Evolutionary conservation across 2,113 vertebrate species (phyloP).

Genomic region (Lepisosteus osseus): DNA sequence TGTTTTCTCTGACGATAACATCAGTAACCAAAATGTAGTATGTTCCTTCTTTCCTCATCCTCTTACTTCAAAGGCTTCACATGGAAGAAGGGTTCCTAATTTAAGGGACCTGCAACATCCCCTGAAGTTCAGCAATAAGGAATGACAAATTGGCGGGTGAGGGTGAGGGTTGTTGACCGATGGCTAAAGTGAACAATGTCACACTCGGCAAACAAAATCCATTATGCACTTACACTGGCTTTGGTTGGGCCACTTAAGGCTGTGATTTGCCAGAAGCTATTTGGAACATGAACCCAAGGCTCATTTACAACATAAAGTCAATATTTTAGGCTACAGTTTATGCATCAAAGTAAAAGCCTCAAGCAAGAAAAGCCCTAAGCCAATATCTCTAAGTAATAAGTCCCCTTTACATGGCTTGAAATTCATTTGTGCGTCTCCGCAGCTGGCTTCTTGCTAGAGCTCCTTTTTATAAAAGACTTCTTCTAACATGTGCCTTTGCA

Average conservation of each 20-base stretch:
- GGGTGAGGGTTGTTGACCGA: too few species aligned
- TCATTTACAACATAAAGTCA: slow-evolving; percentile 54
- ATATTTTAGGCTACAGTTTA: slow-evolving; percentile 52
- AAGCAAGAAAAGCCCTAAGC: slow-evolving; percentile 15
- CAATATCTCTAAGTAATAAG: slow-evolving; percentile 35
- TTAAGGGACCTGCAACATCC: too few species aligned
- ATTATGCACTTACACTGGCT: neutral
- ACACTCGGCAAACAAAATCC: slow-evolving; percentile 32
- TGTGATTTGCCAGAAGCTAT: slow-evolving; percentile 42
- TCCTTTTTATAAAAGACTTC: neutral
- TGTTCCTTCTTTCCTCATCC: too few species aligned
- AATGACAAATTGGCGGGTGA: too few species aligned
- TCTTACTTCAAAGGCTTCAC: too few species aligned
- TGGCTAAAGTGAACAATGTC: too few species aligned
- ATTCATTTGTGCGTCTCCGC: neutral
- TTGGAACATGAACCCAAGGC: slow-evolving; percentile 46
- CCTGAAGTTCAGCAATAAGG: too few species aligned
- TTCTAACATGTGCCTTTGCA: neutral
- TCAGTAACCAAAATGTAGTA: too few species aligned
- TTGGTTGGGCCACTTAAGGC: neutral
- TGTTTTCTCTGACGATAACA: too few species aligned
- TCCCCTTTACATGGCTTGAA: neutral
- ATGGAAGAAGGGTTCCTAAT: too few species aligned
- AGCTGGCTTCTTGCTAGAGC: slow-evolving; percentile 1
- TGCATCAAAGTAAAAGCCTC: slow-evolving; percentile 47